Evolutionary conservation across 2,888 invertebrate species (phyloP).

Genomic region (Leptopilina drosophilae): DNA sequence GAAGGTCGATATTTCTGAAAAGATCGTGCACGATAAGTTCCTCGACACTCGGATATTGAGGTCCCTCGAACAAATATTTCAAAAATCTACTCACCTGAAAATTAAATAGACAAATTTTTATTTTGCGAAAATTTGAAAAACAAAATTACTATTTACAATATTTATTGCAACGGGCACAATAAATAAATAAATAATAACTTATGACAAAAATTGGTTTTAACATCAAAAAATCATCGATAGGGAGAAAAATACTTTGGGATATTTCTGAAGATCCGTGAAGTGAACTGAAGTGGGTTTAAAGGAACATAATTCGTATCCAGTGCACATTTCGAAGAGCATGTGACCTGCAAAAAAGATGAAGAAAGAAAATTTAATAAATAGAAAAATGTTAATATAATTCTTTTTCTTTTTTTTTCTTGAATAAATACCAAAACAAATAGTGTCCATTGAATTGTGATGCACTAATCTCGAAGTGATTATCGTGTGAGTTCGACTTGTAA

Average conservation of each 20-base stretch:
- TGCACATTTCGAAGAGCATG: conserved; percentile 94
- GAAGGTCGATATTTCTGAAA: conserved; percentile 91
- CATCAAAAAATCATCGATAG: too few relatives aligned
- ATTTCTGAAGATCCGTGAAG: conserved; percentile 83
- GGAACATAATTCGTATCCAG: conserved; percentile 88
- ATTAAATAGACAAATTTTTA: not conserved
- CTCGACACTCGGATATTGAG: conserved; percentile 86
- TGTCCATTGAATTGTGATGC: conserved; percentile 80
- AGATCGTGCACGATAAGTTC: conserved; percentile 90
- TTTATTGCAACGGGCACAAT: too few relatives aligned
- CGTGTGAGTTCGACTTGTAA: conserved; percentile 81
- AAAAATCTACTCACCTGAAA: conserved; percentile 85
- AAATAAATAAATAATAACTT: not conserved
- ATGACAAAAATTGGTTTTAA: too few relatives aligned
- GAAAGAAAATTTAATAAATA: not conserved
- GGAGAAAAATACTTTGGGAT: conserved; percentile 82
- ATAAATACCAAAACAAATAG: conserved; percentile 84
- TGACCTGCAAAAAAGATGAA: conserved; percentile 78
- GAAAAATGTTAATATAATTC: too few relatives aligned
- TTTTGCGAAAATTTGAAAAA: too few relatives aligned
- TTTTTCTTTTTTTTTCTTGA: too few relatives aligned
- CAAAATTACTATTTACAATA: too few relatives aligned
- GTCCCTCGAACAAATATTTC: conserved; percentile 79
- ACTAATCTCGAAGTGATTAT: conserved; percentile 78
- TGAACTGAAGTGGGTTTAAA: conserved; percentile 87